These are phyloP conservation scores for Thereva unica DNA, from an alignment of 2,888 invertebrate species.

Conservation along the genomic window DNA sequence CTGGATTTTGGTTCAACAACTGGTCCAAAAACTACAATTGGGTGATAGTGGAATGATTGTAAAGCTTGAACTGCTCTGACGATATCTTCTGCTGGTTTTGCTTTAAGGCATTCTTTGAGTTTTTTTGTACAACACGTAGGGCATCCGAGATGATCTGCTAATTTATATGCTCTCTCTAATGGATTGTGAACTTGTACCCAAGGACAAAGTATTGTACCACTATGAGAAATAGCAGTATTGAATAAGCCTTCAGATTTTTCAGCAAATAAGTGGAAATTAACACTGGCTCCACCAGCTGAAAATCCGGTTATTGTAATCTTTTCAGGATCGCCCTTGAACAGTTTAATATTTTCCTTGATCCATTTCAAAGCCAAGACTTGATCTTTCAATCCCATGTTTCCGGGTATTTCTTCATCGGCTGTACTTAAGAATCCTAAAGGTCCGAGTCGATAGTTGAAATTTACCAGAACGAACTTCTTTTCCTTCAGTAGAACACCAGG, in stretches of 20 bases:
- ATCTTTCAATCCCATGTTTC: conserved; percentile 39
- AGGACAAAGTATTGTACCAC: conserved; percentile 57
- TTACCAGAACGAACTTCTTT: conserved; percentile 48
- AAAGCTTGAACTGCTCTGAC: conserved; percentile 59
- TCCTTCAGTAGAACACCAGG: conserved; percentile 55
- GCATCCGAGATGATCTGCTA: too few relatives aligned
- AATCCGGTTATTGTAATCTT: conserved; percentile 39
- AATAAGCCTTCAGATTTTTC: conserved; percentile 33
- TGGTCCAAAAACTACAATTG: conserved; percentile 75
- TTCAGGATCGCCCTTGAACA: conserved; percentile 36
- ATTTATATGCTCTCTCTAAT: too few relatives aligned
- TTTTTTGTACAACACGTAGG: too few relatives aligned
- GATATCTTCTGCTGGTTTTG: conserved; percentile 64
- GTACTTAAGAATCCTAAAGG: conserved; percentile 46
- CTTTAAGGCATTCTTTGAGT: conserved; percentile 48
- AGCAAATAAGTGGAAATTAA: conserved; percentile 40
- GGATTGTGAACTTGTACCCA: conserved; percentile 54
- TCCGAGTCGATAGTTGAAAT: conserved; percentile 52
- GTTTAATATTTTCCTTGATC: conserved; percentile 34
- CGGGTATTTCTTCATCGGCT: conserved; percentile 12
- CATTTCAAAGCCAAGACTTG: conserved; percentile 40
- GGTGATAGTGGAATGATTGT: conserved; percentile 64
- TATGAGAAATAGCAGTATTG: conserved; percentile 36
- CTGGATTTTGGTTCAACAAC: conserved; percentile 64
- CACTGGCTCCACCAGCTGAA: conserved; percentile 39